A percentile compares a stretch with the other conserved stretches of the same genome.
These are phyloP conservation scores for Drosophila fulvimacula DNA, from an alignment of 2,888 invertebrate species.

Conservation along the genomic window DNA sequence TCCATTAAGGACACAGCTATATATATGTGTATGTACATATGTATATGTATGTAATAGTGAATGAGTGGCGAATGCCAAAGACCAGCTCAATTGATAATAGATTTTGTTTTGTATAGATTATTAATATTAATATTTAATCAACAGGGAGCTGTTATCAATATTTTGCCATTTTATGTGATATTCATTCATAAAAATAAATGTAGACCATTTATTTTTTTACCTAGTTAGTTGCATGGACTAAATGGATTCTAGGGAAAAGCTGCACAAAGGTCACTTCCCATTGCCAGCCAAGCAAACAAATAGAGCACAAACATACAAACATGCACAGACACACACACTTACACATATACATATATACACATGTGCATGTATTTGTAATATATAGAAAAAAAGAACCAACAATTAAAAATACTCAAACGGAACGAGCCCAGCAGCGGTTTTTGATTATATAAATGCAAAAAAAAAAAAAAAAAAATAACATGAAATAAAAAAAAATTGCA, in stretches of 20 bases:
- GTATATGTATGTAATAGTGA: neutral
- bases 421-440: slow-evolving; percentile 58
- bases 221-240: neutral
- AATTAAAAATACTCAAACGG: slow-evolving; percentile 63
- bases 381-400: slow-evolving; percentile 23
- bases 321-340: no score
- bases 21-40: neutral
- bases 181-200: slow-evolving; percentile 33
- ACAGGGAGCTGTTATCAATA: slow-evolving; percentile 6
- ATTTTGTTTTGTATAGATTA: neutral
- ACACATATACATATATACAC: no score
- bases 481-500: slow-evolving; percentile 58
- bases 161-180: neutral
- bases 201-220: neutral
- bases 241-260: neutral
- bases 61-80: neutral
- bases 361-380: slow-evolving; percentile 25
- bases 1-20: no score
- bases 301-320: slow-evolving; percentile 4
- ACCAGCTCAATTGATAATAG: slow-evolving; percentile 2
- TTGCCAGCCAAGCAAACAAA: neutral
- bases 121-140: slow-evolving; percentile 15
- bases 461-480: neutral
- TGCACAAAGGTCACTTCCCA: slow-evolving; percentile 17
- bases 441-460: slow-evolving; percentile 75